Conservation (phyloP, 2,113 vertebrate species). For the Triplophysa tibetana region DNA sequence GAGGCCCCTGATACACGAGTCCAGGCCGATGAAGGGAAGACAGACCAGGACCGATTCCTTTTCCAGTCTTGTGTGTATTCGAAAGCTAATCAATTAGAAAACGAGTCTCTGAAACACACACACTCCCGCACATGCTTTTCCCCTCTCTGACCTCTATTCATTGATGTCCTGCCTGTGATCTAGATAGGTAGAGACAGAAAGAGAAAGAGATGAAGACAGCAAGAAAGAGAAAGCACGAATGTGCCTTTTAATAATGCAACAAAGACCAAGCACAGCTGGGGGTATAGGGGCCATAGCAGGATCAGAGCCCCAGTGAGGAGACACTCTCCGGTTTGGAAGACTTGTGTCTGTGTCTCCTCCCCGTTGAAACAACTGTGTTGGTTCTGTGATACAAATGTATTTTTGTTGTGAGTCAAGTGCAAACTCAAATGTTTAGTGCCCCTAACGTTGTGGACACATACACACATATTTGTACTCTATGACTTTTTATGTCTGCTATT, state of each 20-base stretch:
- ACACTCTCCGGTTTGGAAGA: constrained; percentile 1
- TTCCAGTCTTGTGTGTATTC: not conserved
- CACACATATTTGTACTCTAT: not conserved
- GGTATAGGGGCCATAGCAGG: constrained; percentile 10
- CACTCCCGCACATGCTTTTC: not conserved
- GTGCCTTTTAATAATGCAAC: constrained; percentile 39
- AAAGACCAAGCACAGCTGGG: constrained; percentile 29
- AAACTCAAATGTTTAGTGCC: not conserved
- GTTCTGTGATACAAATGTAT: not conserved
- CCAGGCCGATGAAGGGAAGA: not conserved
- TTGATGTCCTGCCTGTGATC: constrained; percentile 35
- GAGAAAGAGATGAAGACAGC: not conserved
- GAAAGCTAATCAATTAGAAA: constrained; percentile 27
- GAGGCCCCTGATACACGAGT: no score
- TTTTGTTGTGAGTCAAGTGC: not conserved
- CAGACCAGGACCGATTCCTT: not conserved
- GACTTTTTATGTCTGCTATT: no score
- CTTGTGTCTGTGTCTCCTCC: not conserved
- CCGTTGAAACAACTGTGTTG: not conserved
- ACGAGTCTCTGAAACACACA: constrained; percentile 50
- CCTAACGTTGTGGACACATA: not conserved
- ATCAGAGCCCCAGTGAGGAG: not conserved
- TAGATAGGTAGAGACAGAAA: constrained; percentile 12
- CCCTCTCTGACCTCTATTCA: constrained; percentile 22
- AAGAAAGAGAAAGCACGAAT: constrained; percentile 19